Evolutionary conservation across 2,113 vertebrate species (phyloP).

Genomic region (Ptilonorhynchus violaceus): DNA sequence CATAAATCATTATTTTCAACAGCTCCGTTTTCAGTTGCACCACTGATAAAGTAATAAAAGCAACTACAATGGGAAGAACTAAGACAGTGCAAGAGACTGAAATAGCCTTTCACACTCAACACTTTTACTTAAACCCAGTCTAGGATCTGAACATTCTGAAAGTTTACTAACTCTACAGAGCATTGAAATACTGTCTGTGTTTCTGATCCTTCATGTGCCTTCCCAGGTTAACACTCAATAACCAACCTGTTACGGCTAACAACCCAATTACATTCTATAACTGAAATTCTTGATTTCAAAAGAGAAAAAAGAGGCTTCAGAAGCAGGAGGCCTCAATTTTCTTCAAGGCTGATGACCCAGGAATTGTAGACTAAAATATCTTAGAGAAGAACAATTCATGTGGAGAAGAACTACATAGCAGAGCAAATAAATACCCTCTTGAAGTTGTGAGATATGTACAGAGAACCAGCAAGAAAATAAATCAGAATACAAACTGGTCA

Average conservation of each 20-base stretch:
- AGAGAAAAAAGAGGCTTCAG: background rate
- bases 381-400: background rate
- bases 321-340: background rate
- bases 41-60: background rate
- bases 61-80: background rate
- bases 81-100: background rate
- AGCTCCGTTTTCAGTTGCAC: background rate
- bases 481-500: background rate
- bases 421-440: background rate
- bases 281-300: background rate
- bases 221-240: background rate
- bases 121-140: background rate
- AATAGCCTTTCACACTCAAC: background rate
- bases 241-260: background rate
- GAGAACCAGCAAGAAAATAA: background rate
- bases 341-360: background rate
- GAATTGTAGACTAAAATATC: background rate
- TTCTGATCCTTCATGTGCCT: background rate
- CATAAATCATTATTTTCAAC: constrained; percentile 13
- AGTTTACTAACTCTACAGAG: background rate
- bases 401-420: background rate
- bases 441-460: background rate
- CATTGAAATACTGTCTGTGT: background rate
- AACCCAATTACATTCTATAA: background rate
- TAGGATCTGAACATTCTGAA: background rate